These are phyloP conservation scores for Chelmon rostratus DNA, from an alignment of 2,797 vertebrate species.

Conservation along the genomic window DNA sequence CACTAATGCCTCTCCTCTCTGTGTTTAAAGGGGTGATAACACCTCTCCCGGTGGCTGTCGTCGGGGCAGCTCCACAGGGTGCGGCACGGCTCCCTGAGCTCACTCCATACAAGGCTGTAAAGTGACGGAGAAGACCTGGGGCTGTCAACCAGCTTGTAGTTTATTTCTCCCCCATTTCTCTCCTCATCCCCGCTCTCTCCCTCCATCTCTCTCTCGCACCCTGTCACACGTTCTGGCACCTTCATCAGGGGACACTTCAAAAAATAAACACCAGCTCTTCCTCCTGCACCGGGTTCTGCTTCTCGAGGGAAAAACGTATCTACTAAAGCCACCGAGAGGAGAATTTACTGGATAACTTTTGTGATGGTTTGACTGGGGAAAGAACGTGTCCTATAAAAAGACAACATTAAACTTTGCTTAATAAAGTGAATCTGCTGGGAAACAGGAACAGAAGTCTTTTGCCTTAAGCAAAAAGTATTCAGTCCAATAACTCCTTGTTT, in stretches of 20 bases:
- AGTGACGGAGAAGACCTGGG: constrained; percentile 67
- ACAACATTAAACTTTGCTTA: constrained; percentile 15
- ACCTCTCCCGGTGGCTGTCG: constrained; percentile 67
- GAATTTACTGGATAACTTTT: background rate
- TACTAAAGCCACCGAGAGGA: background rate
- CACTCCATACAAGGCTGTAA: constrained; percentile 63
- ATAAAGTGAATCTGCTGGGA: constrained; percentile 19
- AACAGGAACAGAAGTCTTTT: constrained; percentile 3
- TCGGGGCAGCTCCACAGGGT: constrained; percentile 45
- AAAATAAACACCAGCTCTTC: constrained; percentile 62
- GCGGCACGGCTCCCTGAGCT: constrained; percentile 29
- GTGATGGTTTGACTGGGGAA: background rate
- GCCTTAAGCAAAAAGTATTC: background rate
- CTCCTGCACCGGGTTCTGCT: constrained; percentile 15
- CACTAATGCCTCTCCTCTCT: constrained; percentile 73
- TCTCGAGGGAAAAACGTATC: constrained; percentile 9
- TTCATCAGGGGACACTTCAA: constrained; percentile 70
- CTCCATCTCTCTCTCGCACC: constrained; percentile 53
- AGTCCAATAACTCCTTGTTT: background rate
- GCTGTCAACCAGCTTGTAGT: constrained; percentile 71
- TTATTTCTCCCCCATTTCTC: constrained; percentile 65
- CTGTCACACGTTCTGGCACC: constrained; percentile 68
- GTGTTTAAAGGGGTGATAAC: constrained; percentile 78
- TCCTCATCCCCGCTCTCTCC: constrained; percentile 37
- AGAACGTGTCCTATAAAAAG: constrained; percentile 18